These are phyloP conservation scores for Carettochelys insculpta DNA, from an alignment of 2,113 vertebrate species.

Conservation along the genomic window DNA sequence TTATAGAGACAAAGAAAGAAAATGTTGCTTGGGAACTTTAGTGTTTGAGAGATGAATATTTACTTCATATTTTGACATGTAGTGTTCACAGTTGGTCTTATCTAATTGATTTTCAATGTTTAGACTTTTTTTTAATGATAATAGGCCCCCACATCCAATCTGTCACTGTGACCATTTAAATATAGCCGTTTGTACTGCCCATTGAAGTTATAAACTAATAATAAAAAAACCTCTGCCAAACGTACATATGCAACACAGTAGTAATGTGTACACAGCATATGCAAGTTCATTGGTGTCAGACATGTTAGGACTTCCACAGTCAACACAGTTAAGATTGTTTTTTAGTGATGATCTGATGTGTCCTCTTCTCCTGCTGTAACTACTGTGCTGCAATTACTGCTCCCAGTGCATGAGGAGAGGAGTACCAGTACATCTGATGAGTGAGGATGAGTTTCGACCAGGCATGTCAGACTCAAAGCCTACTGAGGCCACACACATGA, in stretches of 20 bases:
- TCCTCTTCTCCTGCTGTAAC: neutral
- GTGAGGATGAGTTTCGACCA: too few relatives aligned
- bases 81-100: neutral
- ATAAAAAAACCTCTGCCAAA: neutral
- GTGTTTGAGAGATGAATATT: neutral
- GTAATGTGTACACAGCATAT: neutral
- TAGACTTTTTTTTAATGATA: too few relatives aligned
- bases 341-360: neutral
- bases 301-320: neutral
- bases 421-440: neutral
- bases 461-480: too few relatives aligned
- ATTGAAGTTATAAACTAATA: neutral
- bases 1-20: neutral
- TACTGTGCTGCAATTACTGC: neutral
- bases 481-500: too few relatives aligned
- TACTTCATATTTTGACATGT: neutral
- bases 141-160: neutral
- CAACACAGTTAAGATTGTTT: neutral
- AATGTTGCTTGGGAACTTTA: neutral
- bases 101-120: neutral
- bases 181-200: neutral
- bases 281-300: neutral
- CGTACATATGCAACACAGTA: rapidly evolving
- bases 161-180: neutral
- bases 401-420: neutral